Conservation (phyloP, 2,797 vertebrate genomes). For the Erethizon dorsatum region DNA sequence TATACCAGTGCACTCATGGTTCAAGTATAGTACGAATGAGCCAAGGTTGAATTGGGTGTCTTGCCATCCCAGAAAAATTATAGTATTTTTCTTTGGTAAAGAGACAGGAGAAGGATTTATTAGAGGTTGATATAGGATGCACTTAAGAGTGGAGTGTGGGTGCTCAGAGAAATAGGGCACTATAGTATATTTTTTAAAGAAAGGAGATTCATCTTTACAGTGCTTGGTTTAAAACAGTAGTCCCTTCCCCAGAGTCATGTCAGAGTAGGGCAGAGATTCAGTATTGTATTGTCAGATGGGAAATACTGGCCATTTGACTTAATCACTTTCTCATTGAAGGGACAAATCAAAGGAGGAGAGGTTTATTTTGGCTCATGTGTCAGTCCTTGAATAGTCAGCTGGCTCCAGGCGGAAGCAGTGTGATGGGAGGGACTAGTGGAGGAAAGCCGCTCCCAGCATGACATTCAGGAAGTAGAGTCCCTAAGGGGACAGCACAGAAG, state of each 20-base stretch:
- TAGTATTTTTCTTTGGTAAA: neutral
- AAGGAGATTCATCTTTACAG: neutral
- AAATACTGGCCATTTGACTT: neutral
- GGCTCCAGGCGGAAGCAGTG: neutral
- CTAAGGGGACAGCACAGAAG: too few relatives aligned
- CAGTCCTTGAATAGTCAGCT: neutral
- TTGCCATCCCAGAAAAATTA: conserved; percentile 1
- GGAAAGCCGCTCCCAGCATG: neutral
- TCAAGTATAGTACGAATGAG: neutral
- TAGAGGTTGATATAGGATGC: neutral
- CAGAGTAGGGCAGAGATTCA: neutral
- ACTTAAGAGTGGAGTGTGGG: neutral
- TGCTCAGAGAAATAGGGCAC: neutral
- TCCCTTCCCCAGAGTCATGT: neutral
- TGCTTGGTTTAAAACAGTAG: neutral
- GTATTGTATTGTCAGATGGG: too few relatives aligned
- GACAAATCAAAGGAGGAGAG: neutral
- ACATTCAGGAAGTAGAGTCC: neutral
- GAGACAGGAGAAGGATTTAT: neutral
- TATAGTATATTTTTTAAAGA: neutral
- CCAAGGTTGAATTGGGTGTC: neutral
- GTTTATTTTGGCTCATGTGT: neutral
- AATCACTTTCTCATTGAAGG: neutral
- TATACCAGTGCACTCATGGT: neutral
- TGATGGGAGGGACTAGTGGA: neutral